phyloP scores from a whole-genome alignment of 2,797 vertebrate species.

The Fundulus diaphanus region DNA sequence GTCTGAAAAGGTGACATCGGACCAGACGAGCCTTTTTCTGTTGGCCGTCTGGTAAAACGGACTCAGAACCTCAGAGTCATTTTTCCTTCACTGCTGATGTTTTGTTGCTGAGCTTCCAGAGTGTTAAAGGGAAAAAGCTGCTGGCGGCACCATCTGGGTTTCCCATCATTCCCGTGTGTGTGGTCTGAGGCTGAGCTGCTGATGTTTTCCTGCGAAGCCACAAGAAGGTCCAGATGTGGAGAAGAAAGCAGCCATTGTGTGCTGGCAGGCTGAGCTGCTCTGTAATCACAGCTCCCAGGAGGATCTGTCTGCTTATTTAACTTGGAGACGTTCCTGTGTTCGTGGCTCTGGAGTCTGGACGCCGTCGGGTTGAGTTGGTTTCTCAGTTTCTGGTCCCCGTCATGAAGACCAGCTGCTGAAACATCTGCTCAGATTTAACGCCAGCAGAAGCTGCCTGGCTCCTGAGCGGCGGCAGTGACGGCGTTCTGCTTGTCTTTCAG shows the following conservation, averaged over 20 bases:
- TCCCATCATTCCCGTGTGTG: conserved; percentile 36
- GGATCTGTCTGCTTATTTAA: not conserved
- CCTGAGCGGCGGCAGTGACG: not conserved
- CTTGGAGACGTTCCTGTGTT: not conserved
- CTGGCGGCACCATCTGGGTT: conserved; percentile 31
- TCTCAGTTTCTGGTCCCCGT: too few species aligned
- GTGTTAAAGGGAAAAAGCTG: not conserved
- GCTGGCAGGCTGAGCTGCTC: not conserved
- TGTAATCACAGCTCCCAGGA: not conserved
- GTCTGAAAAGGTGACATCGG: too few species aligned
- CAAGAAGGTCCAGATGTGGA: conserved; percentile 69
- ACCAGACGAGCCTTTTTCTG: not conserved
- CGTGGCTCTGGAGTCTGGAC: not conserved
- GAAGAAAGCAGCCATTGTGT: conserved; percentile 38
- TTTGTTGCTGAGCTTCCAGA: not conserved
- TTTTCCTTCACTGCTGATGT: not conserved
- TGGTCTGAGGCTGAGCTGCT: conserved; percentile 37
- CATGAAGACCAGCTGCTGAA: too few species aligned
- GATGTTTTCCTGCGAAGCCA: conserved; percentile 38
- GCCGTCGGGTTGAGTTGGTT: not conserved
- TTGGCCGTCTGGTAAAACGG: not conserved
- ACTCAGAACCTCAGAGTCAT: not conserved
- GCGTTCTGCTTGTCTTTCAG: conserved; percentile 48
- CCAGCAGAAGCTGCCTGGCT: too few species aligned
- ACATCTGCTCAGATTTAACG: too few species aligned